Conservation (phyloP, 2,113 vertebrate genomes). For the Antidorcas marsupialis region DNA sequence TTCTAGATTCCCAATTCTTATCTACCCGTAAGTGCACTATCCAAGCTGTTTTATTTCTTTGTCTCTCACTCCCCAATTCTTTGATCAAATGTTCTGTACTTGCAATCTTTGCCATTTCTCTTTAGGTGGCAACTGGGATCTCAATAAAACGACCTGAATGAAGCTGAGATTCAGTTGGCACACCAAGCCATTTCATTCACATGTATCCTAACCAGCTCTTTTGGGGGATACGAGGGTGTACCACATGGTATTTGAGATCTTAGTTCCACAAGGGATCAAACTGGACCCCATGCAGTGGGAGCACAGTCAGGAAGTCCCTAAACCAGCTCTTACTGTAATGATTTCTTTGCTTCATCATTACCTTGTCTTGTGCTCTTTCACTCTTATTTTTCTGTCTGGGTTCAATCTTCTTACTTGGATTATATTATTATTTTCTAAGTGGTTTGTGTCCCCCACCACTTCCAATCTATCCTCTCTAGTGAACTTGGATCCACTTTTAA, state of each 20-base stretch:
- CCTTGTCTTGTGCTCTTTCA: background rate
- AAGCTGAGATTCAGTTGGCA: background rate
- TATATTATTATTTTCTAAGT: background rate
- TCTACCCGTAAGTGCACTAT: background rate
- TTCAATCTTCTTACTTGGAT: background rate
- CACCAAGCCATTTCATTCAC: background rate
- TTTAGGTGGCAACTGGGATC: background rate
- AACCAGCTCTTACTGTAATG: background rate
- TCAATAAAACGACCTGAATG: background rate
- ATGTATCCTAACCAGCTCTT: background rate
- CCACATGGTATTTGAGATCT: background rate
- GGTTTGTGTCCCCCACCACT: background rate
- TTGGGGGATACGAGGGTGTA: background rate
- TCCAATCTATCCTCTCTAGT: background rate
- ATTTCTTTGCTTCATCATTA: background rate
- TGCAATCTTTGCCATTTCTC: background rate
- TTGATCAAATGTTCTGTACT: background rate
- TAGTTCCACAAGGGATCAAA: background rate
- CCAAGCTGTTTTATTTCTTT: background rate
- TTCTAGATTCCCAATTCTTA: background rate
- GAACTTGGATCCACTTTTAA: background rate
- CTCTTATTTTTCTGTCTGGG: background rate
- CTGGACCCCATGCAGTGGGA: background rate
- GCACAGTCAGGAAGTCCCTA: background rate
- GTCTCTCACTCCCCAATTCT: background rate